Percentiles rank a stretch among this genome's conserved stretches.
These are phyloP conservation scores for Notodromas monacha DNA, from an alignment of 2,888 invertebrate species.

Conservation along the genomic window DNA sequence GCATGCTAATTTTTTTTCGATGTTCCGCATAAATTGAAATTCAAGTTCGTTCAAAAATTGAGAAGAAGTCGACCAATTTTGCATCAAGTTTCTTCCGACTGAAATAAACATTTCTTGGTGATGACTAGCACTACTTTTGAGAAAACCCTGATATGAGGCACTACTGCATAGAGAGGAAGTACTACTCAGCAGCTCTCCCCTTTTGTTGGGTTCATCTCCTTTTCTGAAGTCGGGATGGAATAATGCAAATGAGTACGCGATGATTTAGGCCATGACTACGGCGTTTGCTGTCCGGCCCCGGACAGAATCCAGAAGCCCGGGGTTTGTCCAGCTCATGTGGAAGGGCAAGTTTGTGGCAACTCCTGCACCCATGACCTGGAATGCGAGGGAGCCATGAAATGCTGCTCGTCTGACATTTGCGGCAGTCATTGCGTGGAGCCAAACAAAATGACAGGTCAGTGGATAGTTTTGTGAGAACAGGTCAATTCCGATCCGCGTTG, in stretches of 20 bases:
- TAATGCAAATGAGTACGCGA: slow-evolving; percentile 8
- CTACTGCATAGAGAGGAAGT: too few species aligned
- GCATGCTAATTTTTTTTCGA: too few species aligned
- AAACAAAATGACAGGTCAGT: slow-evolving; percentile 34
- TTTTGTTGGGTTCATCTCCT: neutral
- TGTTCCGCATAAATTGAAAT: too few species aligned
- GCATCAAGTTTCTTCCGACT: too few species aligned
- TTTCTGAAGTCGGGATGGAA: neutral
- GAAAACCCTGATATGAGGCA: too few species aligned
- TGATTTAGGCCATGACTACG: slow-evolving; percentile 41
- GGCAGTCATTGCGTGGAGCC: slow-evolving; percentile 38
- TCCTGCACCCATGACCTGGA: slow-evolving; percentile 32
- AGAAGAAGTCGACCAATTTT: too few species aligned
- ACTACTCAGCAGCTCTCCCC: too few species aligned
- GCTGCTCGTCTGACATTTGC: slow-evolving; percentile 37
- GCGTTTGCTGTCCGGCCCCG: slow-evolving; percentile 51
- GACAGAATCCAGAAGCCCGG: slow-evolving; percentile 41
- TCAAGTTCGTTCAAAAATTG: too few species aligned
- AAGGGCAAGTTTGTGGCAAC: neutral
- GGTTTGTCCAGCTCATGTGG: slow-evolving; percentile 24
- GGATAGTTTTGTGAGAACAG: too few species aligned
- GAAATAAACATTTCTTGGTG: too few species aligned
- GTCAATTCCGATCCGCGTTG: too few species aligned
- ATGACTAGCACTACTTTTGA: too few species aligned
- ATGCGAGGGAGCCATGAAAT: slow-evolving; percentile 46